A percentile compares a stretch with the other conserved stretches of the same genome.
These are phyloP conservation scores for Trichomalopsis sarcophagae DNA, from an alignment of 1,140 invertebrate species.

Conservation along the genomic window DNA sequence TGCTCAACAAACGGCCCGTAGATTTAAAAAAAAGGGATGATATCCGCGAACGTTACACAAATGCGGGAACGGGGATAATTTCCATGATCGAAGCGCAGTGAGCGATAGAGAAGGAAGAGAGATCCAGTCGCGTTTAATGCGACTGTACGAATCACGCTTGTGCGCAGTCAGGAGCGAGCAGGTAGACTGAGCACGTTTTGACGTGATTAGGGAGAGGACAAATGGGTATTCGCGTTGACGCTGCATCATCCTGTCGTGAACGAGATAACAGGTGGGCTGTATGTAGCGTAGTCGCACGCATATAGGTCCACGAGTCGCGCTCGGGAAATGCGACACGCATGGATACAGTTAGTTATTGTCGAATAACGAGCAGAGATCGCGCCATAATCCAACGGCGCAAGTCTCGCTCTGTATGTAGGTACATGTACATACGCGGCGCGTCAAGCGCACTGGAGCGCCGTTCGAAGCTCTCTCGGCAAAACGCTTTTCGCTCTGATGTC, in stretches of 20 bases:
- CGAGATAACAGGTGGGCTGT: constrained; percentile 37
- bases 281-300: background rate
- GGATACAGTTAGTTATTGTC: constrained; percentile 27
- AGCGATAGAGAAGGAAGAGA: no score
- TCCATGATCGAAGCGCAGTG: no score
- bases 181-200: background rate
- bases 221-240: constrained; percentile 17
- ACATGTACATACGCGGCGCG: background rate
- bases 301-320: background rate
- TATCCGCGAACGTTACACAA: no score
- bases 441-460: background rate
- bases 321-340: background rate
- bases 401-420: no score
- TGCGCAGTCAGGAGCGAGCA: background rate
- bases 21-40: no score
- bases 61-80: no score
- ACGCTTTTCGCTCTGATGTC: no score
- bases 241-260: constrained; percentile 37
- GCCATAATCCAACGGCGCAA: constrained; percentile 1
- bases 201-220: constrained; percentile 37
- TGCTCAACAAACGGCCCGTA: no score
- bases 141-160: background rate
- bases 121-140: no score
- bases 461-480: background rate
- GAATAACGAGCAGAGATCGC: constrained; percentile 15